Evolutionary conservation across 1,140 invertebrate species (phyloP).

Genomic region (Pogonus chalceus): DNA sequence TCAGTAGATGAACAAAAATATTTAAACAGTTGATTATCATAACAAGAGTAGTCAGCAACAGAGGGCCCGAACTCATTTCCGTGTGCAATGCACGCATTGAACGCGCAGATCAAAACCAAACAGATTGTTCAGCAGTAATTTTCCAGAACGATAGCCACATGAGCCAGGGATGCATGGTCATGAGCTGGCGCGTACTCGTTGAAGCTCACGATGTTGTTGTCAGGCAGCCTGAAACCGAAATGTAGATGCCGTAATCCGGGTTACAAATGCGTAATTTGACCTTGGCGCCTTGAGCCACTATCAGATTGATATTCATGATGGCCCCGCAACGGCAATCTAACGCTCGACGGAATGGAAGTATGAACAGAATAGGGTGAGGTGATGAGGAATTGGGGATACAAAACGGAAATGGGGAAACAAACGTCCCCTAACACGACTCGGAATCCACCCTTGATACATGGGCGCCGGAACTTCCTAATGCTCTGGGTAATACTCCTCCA

Average conservation of each 20-base stretch:
- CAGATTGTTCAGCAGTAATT: conserved; percentile 4
- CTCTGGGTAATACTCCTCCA: too few species aligned
- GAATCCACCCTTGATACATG: neutral
- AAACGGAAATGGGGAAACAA: neutral
- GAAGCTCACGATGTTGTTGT: too few species aligned
- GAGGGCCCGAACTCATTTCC: neutral
- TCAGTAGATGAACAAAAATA: too few species aligned
- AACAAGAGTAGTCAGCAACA: neutral
- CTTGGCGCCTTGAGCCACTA: conserved; percentile 2
- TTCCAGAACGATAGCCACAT: neutral
- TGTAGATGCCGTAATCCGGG: neutral
- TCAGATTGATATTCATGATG: conserved; percentile 7
- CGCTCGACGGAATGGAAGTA: neutral
- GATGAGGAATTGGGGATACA: neutral
- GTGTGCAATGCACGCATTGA: neutral
- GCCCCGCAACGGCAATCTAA: conserved; percentile 1
- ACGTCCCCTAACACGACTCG: neutral
- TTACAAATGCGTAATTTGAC: conserved; percentile 5
- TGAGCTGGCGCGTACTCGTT: too few species aligned
- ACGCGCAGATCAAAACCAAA: neutral
- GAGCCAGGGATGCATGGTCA: neutral
- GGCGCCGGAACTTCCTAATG: too few species aligned
- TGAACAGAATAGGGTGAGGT: neutral
- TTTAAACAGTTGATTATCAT: neutral
- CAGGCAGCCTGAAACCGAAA: too few species aligned